Conservation (phyloP, 2,797 vertebrate species). For the Setipinna tenuifilis region DNA sequence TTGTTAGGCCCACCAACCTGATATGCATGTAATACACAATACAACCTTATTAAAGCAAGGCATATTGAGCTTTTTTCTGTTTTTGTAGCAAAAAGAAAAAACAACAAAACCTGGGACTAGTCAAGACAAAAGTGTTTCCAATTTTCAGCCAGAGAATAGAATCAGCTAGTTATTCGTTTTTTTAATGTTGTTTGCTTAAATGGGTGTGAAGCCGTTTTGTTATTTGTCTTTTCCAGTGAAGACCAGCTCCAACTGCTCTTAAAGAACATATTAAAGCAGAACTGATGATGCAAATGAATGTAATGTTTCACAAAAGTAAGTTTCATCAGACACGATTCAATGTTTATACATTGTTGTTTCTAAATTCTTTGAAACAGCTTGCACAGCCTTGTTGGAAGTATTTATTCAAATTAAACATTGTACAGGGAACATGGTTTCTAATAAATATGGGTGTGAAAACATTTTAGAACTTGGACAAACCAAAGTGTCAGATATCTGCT, state of each 20-base stretch:
- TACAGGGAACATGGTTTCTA: not conserved
- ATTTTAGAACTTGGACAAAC: not conserved
- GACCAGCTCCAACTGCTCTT: not conserved
- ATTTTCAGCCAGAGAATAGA: too few species aligned
- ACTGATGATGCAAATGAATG: not conserved
- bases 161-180: too few species aligned
- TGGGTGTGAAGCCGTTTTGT: not conserved
- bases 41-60: not conserved
- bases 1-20: not conserved
- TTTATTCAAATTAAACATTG: not conserved
- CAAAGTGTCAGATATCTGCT: not conserved
- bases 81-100: not conserved
- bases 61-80: too few species aligned
- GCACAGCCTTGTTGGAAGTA: not conserved
- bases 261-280: not conserved
- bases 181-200: not conserved
- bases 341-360: not conserved
- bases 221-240: not conserved
- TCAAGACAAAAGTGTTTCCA: not conserved
- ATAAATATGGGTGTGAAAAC: not conserved
- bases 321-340: not conserved
- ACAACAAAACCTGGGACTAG: not conserved
- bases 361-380: not conserved
- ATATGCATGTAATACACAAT: not conserved
- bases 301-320: not conserved